Evolutionary conservation across 2,888 invertebrate genomes (phyloP), one percentile per base, ranked within the genome.

Genomic region (Tridacna crocea): DNA sequence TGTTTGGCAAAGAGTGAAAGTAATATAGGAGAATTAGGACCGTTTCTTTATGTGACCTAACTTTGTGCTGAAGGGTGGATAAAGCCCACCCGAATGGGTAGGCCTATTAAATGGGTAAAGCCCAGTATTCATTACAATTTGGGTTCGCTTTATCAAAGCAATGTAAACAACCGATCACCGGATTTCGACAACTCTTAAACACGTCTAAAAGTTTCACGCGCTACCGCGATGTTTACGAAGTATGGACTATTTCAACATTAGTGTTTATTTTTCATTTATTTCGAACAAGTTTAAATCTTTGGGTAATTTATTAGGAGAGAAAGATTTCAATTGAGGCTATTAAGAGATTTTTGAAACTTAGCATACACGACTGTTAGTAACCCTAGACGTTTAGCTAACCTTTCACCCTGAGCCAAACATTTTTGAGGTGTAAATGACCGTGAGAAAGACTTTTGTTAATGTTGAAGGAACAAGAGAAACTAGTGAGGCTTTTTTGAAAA

Each of bases 231-330:
- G 76, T 83, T 86, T 75, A 74, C 72, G 60, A 58, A 73, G 27
- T 76, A 78, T 74, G 63, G 80, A 68, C 83, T 84, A 80, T 75
- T 82, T 74, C 77, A 86, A 83, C 77, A 80, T 63, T 63, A 66
- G 75, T 86, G 86, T 86, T 86, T 86, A 84, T 78, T 86, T 86
- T 86, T 82, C 83, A 86, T 86, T 86, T 84, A 82, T 68, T 79
- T 65, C 65, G 60, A 68, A 81, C 79, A 77, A 77, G 70, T 66
- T 58, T 65, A 77, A 77, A 79, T 77, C 47, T 74, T 26, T 22
- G 22, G 73, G 61, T 78, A 83, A 83, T 83, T 83, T 76, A 83
- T 76, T 75, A 76, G 70, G 80, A 75, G 66, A 78, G 76, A 77
- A 66, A 66, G 66, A 46, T 66, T 61, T 66, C 66, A 66, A 66